Evolutionary conservation across 2,797 vertebrate species (phyloP), one percentile per base, ranked within the genome.

Genomic region (Scarus forsteni): DNA sequence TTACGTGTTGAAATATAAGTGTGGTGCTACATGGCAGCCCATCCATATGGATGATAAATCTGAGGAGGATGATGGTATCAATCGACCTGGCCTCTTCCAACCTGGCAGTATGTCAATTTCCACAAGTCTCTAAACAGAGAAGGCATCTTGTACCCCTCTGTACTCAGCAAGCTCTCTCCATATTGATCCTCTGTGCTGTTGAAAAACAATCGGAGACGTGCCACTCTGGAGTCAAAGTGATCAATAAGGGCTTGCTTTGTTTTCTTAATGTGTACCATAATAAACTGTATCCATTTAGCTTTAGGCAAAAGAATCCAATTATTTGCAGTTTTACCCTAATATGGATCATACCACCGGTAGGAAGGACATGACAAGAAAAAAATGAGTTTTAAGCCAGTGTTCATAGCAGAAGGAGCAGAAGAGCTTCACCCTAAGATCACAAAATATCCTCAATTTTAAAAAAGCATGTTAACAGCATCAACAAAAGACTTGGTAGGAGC

Each of bases 21-120:
- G 73, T 59, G 83, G 60, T 51, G 51, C 66, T 65, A 88, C 79
- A 76, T 79, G 80, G 70, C 86, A 87, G 77, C 54, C 34, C 44
- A 61, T 83, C 81, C 73, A 71, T 83, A 67, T 38, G 54, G 73
- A 79, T 85, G 88, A 89, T 88, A 72, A 79, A 90, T 91, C 77
- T 75, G 85, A 80, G 72, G 63, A 66, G 42, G 72, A 69, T 73
- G 88, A 77, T 82, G 39, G 83, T 76, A 81, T 65, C 55, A n/a
- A 92, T 92, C 68, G 87, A 92, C 75, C 43, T 5, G 15, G 60
- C 65, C 69, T 85, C 77, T 68, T 84, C 80, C 75, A 48, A 71
- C 73, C 74, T 81, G 88, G 84, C 91, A 87, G 87, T 46, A 81
- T 80, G 88, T 92, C 91, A 90, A 91, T 92, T 86, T 80, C 39